Evolutionary conservation across 2,797 vertebrate species (phyloP).

Genomic region (Lates japonicus): DNA sequence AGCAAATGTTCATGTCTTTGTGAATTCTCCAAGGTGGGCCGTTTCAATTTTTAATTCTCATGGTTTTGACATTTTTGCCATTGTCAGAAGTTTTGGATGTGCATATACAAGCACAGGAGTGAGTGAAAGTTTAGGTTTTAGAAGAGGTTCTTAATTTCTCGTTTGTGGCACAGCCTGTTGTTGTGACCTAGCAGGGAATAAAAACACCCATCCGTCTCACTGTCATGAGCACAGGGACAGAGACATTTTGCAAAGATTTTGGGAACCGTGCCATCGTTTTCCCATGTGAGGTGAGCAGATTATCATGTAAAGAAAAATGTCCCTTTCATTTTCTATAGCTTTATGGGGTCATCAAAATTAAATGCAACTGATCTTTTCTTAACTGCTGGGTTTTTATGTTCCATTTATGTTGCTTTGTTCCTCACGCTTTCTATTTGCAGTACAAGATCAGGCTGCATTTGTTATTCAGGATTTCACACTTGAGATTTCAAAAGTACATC

Average conservation of each 20-base stretch:
- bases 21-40: slow-evolving; percentile 48
- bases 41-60: slow-evolving; percentile 57
- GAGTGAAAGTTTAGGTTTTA: slow-evolving; percentile 39
- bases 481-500: not conserved
- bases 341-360: not conserved
- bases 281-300: not conserved
- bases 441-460: not conserved
- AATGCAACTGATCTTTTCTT: slow-evolving; percentile 7
- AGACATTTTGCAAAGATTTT: not conserved
- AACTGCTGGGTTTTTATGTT: slow-evolving; percentile 5
- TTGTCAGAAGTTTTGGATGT: slow-evolving; percentile 31
- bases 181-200: slow-evolving; percentile 29
- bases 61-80: slow-evolving; percentile 37
- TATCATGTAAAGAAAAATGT: slow-evolving; percentile 4
- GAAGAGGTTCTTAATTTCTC: slow-evolving; percentile 31
- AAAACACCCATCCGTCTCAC: slow-evolving; percentile 26
- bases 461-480: not conserved
- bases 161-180: slow-evolving; percentile 31
- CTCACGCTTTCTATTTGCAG: not conserved
- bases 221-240: slow-evolving; percentile 8
- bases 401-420: not conserved
- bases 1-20: slow-evolving; percentile 48
- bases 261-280: slow-evolving; percentile 1
- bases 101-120: not conserved
- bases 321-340: not conserved